Percentiles rank a stretch among this genome's conserved stretches.
phyloP scores from a whole-genome alignment of 2,888 invertebrate species.

The Mechanitis messenoides region DNA sequence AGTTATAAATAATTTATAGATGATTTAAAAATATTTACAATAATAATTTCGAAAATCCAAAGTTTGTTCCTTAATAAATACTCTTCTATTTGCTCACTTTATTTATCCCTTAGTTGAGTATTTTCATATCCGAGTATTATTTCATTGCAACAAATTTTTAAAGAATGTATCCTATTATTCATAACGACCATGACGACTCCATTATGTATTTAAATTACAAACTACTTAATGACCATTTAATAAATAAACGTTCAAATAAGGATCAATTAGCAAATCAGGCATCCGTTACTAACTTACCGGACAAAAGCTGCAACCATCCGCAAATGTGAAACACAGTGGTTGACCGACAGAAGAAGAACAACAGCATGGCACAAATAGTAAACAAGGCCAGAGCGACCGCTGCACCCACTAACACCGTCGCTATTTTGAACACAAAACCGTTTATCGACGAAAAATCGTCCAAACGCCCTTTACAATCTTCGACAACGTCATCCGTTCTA shows the following conservation, averaged over 20 bases:
- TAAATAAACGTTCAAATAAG: too few species aligned
- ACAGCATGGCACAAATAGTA: conserved; percentile 90
- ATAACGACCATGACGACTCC: too few species aligned
- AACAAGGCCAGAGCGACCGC: conserved; percentile 90
- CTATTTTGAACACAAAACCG: conserved; percentile 88
- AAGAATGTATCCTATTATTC: too few species aligned
- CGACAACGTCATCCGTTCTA: conserved; percentile 83
- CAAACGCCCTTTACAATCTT: conserved; percentile 89
- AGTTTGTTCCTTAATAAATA: too few species aligned
- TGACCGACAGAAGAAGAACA: conserved; percentile 95
- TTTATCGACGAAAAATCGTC: conserved; percentile 89
- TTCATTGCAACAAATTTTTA: too few species aligned
- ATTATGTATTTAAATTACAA: too few species aligned
- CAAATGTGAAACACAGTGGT: conserved; percentile 94
- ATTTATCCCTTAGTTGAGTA: too few species aligned
- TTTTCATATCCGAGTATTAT: too few species aligned
- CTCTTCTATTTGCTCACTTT: too few species aligned
- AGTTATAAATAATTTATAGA: background rate
- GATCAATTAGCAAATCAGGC: too few species aligned
- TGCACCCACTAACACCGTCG: conserved; percentile 91
- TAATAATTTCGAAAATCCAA: background rate
- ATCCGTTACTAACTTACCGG: conserved; percentile 80
- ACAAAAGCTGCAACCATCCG: conserved; percentile 96
- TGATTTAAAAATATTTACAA: background rate
- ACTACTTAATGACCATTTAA: too few species aligned